Evolutionary conservation across 2,888 invertebrate species (phyloP).

Genomic region (Axea sp.): DNA sequence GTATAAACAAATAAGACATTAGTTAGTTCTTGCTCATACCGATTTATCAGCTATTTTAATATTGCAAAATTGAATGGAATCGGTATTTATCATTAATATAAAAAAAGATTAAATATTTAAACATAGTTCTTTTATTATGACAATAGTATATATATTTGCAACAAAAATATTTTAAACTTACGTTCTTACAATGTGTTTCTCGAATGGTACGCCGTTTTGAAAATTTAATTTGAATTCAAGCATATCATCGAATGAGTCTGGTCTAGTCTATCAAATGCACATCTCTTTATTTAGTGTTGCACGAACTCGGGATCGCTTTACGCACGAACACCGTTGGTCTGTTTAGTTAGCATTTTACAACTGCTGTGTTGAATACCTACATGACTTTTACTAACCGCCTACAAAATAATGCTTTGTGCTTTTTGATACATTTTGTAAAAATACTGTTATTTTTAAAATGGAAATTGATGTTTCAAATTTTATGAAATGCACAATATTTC

Average conservation of each 20-base stretch:
- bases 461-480: conserved; percentile 1
- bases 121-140: too few relatives aligned
- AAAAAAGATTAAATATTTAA: too few relatives aligned
- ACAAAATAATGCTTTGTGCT: conserved; percentile 29
- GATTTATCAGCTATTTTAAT: too few relatives aligned
- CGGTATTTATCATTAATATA: too few relatives aligned
- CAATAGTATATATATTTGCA: too few relatives aligned
- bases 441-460: conserved; percentile 5
- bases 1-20: too few relatives aligned
- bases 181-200: too few relatives aligned
- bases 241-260: conserved; percentile 36
- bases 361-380: conserved; percentile 60
- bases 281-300: conserved; percentile 70
- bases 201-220: too few relatives aligned
- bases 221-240: conserved; percentile 31
- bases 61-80: too few relatives aligned
- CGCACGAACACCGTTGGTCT: conserved; percentile 72
- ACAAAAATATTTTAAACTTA: too few relatives aligned
- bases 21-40: too few relatives aligned
- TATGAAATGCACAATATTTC: neutral
- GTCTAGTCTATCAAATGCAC: conserved; percentile 51
- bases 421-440: conserved; percentile 14
- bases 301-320: conserved; percentile 68
- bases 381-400: conserved; percentile 50
- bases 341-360: conserved; percentile 74